These are phyloP conservation scores for Caenorhabditis sp. DNA, from an alignment of 2,888 invertebrate species.

Conservation along the genomic window DNA sequence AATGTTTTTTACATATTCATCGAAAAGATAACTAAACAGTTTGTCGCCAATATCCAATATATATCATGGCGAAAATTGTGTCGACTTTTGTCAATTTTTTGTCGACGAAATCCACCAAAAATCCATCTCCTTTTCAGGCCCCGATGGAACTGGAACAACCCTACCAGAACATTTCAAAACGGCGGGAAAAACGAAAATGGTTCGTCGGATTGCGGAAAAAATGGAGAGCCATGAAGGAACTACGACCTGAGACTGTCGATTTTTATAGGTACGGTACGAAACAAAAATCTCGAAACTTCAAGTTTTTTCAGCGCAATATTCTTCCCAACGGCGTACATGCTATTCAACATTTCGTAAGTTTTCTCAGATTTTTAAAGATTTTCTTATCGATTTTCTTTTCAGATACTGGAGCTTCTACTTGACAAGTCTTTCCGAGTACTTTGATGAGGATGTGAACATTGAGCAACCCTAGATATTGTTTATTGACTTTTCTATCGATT, in stretches of 20 bases:
- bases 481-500: too few species aligned
- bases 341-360: constrained; percentile 81
- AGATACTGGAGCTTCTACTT: constrained; percentile 83
- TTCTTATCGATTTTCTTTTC: constrained; percentile 47
- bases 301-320: constrained; percentile 78
- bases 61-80: too few species aligned
- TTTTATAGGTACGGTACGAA: constrained; percentile 79
- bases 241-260: constrained; percentile 81
- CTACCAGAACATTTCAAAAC: constrained; percentile 60
- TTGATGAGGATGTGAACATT: constrained; percentile 61
- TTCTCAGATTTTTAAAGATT: neutral
- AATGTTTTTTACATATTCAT: too few species aligned
- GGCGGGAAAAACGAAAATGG: constrained; percentile 59
- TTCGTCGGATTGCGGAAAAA: constrained; percentile 61
- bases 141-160: constrained; percentile 58
- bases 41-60: too few species aligned
- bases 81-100: too few species aligned
- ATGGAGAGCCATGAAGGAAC: constrained; percentile 68
- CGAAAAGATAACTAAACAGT: too few species aligned
- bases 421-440: constrained; percentile 76
- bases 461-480: constrained; percentile 42
- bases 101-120: too few species aligned
- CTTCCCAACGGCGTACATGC: constrained; percentile 82
- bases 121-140: constrained; percentile 16
- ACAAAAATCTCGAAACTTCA: too few species aligned